Evolutionary conservation across 1,140 invertebrate species (phyloP), one percentile per base, ranked within the genome.

Genomic region (Scylla paramamosain): DNA sequence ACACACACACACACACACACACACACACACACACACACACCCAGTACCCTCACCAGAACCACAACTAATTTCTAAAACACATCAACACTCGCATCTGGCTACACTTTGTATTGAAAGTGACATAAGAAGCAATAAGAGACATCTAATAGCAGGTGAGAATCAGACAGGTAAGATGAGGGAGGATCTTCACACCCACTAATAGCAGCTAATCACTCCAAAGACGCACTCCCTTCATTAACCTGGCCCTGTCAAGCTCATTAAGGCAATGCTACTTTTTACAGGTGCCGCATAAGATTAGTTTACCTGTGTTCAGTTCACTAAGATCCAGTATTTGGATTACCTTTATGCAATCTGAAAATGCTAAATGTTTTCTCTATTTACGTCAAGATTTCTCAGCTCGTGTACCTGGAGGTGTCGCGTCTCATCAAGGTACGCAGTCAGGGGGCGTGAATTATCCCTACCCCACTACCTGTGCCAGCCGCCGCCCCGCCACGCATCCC

Each of bases 1-100:
- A 89, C 39, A 89, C 39, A 89, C 39, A 89, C 39, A 89, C 39
- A 89, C 39, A 89, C 39, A 89, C 39, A 89, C 39, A 89, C 39
- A 89, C 39, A 89, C 39, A 46, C 45, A 46, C n/a, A 89, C 39
- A 28, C 31, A 84, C 31, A 84, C 31, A 84, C 31, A 84, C 31
- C 4, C 31, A n/a, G 46, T 48, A 4, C 14, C 4, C 14, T 48
- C 59, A 67, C 59, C 4, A 67, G 20, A 67, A 67, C 8, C 10
- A 20, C 20, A 25, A 67, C 7, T 25, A 67, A 16, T 6, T 8
- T 20, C 3, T 10, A 6, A 67, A 67, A 77, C 67, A 77, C 20
- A 59, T 8, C 10, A 0, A 4, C 52, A 59, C 52, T 16, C 52
- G 20, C 52, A 59, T 20, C 10, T n/a, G n/a, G 20, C 6, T 20